Percentiles rank a stretch among this genome's conserved stretches.
Evolutionary conservation across 2,888 invertebrate species (phyloP).

Genomic region (Gymnosoma rotundatum): DNA sequence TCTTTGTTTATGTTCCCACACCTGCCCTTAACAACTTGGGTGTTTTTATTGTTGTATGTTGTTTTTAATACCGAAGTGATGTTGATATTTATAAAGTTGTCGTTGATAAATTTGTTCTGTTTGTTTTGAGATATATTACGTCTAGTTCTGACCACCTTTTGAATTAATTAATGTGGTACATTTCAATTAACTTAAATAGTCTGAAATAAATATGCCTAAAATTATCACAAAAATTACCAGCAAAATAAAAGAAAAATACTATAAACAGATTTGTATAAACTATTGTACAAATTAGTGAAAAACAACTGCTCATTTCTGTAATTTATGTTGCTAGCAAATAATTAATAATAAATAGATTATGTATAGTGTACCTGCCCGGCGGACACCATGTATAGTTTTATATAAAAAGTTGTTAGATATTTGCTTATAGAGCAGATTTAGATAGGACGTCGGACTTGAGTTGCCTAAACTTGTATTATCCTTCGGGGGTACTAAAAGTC

Average conservation of each 20-base stretch:
- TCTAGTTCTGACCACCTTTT: constrained; percentile 8
- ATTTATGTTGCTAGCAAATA: no score
- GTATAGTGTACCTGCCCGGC: no score
- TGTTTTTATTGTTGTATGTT: no score
- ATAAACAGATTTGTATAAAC: background rate
- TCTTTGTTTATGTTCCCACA: background rate
- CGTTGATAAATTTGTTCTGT: constrained; percentile 16
- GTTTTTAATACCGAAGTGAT: background rate
- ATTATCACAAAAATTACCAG: no score
- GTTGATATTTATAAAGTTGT: background rate
- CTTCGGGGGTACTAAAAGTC: no score
- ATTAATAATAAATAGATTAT: no score
- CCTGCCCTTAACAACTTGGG: background rate
- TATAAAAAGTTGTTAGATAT: no score
- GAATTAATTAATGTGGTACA: constrained; percentile 32
- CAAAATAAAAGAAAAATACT: background rate
- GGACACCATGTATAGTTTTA: no score
- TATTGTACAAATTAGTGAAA: no score
- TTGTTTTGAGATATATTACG: constrained; percentile 20
- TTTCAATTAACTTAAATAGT: constrained; percentile 7
- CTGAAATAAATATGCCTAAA: background rate
- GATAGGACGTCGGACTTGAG: no score
- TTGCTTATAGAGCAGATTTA: no score
- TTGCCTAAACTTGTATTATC: no score
- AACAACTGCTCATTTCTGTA: background rate